A percentile compares a stretch with the other conserved stretches of the same genome.
Conservation (phyloP, 2,888 invertebrate species). For the Clivina fossor region DNA sequence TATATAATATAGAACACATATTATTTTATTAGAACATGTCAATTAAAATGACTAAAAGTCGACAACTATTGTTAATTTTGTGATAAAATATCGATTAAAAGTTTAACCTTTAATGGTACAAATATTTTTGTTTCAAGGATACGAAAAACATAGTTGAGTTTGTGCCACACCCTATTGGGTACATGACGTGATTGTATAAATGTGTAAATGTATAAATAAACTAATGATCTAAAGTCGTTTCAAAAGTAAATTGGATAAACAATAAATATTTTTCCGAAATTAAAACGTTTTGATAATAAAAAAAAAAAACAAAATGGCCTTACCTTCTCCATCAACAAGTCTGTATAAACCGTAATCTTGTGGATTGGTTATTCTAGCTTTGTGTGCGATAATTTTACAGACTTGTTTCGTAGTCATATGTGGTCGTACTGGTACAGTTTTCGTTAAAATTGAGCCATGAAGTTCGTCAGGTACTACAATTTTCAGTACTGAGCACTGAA, state of each 20-base stretch:
- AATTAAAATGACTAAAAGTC: not conserved
- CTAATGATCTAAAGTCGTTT: not conserved
- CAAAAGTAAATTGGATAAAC: not conserved
- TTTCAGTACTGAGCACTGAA: conserved; percentile 73
- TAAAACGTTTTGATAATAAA: not conserved
- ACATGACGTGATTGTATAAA: no score
- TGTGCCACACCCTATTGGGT: no score
- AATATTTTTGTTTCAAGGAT: no score
- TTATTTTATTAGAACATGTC: not conserved
- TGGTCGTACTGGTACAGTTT: conserved; percentile 89
- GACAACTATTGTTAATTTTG: no score
- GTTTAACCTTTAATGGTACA: no score
- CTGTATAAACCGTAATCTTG: conserved; percentile 94
- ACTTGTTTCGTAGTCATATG: conserved; percentile 92
- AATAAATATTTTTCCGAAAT: not conserved
- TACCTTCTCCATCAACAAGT: conserved; percentile 87
- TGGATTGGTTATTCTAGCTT: conserved; percentile 92
- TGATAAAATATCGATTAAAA: no score
- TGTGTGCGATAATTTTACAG: conserved; percentile 92
- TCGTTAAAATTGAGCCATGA: conserved; percentile 86
- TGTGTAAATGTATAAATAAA: no score
- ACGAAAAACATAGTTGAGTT: no score
- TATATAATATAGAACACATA: no score
- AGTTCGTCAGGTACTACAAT: conserved; percentile 94
- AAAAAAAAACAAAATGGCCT: no score